Percentiles rank a stretch among this genome's conserved stretches.
Conservation (phyloP, 2,888 invertebrate genomes). For the Arge pagana region DNA sequence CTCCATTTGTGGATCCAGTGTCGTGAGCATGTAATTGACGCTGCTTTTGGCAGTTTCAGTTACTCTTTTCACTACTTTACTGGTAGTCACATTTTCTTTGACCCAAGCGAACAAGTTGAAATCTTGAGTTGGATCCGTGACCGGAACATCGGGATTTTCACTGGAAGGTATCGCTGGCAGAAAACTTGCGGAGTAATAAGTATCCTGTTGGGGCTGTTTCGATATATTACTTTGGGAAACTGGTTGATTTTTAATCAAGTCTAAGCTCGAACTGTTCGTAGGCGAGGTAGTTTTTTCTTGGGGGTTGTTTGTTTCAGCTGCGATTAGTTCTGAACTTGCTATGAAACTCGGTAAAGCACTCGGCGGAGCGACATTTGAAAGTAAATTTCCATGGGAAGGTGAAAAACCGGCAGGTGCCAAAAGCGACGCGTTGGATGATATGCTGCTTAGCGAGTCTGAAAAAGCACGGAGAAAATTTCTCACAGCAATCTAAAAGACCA, state of each 20-base stretch:
- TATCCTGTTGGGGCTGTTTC: conserved; percentile 31
- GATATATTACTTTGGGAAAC: conserved; percentile 27
- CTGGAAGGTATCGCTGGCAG: conserved; percentile 23
- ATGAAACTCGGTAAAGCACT: conserved; percentile 70
- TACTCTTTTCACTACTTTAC: conserved; percentile 68
- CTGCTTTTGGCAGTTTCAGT: conserved; percentile 79
- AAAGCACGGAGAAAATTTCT: not conserved
- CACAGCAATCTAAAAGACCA: not conserved
- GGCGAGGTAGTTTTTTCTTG: not conserved
- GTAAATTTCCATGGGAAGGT: conserved; percentile 62
- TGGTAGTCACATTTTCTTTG: conserved; percentile 70
- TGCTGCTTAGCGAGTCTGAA: conserved; percentile 56
- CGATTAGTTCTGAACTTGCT: conserved; percentile 56
- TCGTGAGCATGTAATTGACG: conserved; percentile 84
- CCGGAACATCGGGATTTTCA: conserved; percentile 15
- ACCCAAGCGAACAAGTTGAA: conserved; percentile 70
- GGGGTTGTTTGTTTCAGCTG: conserved; percentile 11
- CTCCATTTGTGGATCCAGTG: conserved; percentile 88
- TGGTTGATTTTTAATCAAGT: conserved; percentile 25
- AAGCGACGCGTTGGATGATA: conserved; percentile 55
- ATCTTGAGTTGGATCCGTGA: conserved; percentile 56
- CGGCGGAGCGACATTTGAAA: conserved; percentile 74
- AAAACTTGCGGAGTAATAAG: conserved; percentile 23
- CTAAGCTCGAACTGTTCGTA: conserved; percentile 19
- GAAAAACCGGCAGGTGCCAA: conserved; percentile 58